Conservation (phyloP, 2,113 vertebrate genomes). For the Salvator merianae region DNA sequence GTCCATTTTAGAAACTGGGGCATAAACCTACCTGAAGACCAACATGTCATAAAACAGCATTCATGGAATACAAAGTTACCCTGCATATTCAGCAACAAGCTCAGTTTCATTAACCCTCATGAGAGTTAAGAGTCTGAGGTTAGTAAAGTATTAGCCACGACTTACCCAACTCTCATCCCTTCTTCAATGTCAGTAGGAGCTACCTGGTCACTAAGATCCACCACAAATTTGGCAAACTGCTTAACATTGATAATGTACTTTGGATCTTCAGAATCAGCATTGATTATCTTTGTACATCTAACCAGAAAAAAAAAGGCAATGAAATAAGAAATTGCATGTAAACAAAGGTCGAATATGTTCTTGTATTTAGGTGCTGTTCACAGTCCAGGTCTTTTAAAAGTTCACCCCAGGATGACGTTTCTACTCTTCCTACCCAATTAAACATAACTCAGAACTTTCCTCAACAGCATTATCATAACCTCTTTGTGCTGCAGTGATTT, state of each 20-base stretch:
- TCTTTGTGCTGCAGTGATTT: too few relatives aligned
- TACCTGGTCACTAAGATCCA: conserved; percentile 98
- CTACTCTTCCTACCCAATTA: neutral
- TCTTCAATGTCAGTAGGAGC: conserved; percentile 99
- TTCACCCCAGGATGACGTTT: neutral
- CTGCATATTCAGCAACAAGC: too few relatives aligned
- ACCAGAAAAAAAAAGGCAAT: neutral
- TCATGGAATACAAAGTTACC: too few relatives aligned
- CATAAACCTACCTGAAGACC: too few relatives aligned
- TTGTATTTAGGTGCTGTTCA: neutral
- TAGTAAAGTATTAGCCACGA: neutral
- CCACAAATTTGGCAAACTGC: conserved; percentile 99
- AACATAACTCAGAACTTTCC: neutral
- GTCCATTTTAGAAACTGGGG: too few relatives aligned
- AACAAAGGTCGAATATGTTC: neutral
- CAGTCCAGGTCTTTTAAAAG: neutral
- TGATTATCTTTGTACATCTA: conserved; percentile 99
- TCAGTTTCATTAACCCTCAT: too few relatives aligned
- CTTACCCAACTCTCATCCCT: conserved; percentile 98
- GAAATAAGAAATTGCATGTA: neutral
- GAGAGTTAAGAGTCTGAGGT: neutral
- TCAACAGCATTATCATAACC: too few relatives aligned
- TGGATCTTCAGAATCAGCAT: conserved; percentile 97
- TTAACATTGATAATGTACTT: conserved; percentile 99
- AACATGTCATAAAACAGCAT: too few relatives aligned